Evolutionary conservation across 2,797 vertebrate genomes (phyloP).

Genomic region (Malurus splendens): DNA sequence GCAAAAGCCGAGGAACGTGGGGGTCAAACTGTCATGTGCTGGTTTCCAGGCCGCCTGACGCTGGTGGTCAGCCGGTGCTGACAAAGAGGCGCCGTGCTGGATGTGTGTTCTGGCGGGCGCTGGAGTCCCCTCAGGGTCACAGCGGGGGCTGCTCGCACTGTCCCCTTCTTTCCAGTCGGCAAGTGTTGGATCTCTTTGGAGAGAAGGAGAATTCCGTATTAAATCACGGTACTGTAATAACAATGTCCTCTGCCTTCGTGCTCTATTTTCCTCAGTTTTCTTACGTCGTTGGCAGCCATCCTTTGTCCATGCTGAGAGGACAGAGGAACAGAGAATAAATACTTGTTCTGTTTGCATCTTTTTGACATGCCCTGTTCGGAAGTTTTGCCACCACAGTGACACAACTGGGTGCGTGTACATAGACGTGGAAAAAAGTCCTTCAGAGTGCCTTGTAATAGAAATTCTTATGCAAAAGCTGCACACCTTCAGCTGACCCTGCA

Average conservation of each 20-base stretch:
- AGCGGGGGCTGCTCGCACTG: rapidly evolving
- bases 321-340: background rate
- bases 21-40: rapidly evolving
- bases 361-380: background rate
- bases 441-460: background rate
- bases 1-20: rapidly evolving
- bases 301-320: rapidly evolving
- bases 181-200: rapidly evolving
- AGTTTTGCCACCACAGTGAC: rapidly evolving
- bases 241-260: background rate
- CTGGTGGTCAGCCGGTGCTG: background rate
- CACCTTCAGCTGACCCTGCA: background rate
- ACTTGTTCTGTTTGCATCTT: rapidly evolving
- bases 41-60: rapidly evolving
- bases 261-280: background rate
- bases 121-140: rapidly evolving
- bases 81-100: rapidly evolving
- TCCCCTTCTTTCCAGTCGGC: rapidly evolving
- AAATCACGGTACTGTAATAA: rapidly evolving
- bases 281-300: rapidly evolving
- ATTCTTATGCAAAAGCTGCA: background rate
- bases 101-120: rapidly evolving
- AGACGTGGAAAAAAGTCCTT: background rate
- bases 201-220: background rate
- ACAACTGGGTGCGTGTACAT: rapidly evolving